Conservation (phyloP, 2,113 vertebrate species). For the Regulus satrapa region DNA sequence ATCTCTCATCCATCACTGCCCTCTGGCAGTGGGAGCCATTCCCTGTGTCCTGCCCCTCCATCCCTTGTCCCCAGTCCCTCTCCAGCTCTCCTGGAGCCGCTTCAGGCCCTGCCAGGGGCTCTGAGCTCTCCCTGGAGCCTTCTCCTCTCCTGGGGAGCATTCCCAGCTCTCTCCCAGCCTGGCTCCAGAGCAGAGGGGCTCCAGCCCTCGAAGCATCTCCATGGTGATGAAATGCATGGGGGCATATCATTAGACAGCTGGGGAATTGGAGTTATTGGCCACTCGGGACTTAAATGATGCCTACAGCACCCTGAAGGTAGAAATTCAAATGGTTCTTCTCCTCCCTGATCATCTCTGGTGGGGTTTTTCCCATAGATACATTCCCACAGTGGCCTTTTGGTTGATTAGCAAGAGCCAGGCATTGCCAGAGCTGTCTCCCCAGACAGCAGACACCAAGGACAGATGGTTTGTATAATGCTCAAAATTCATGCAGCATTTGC, state of each 20-base stretch:
- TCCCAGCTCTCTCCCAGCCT: background rate
- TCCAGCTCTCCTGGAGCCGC: background rate
- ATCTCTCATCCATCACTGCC: fast-evolving
- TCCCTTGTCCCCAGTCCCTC: fast-evolving
- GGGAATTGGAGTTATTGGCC: background rate
- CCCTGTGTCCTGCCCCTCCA: background rate
- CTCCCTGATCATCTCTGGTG: background rate
- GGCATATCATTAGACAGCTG: background rate
- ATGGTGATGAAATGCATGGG: background rate
- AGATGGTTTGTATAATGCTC: background rate
- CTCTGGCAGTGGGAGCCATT: background rate
- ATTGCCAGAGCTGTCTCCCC: background rate
- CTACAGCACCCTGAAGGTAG: background rate
- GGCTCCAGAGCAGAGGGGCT: background rate
- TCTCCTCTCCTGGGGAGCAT: fast-evolving
- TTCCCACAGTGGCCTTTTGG: background rate
- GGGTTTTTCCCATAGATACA: background rate
- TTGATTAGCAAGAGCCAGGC: background rate
- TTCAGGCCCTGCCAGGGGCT: fast-evolving
- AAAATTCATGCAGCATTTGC: background rate
- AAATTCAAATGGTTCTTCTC: background rate
- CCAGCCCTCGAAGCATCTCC: background rate
- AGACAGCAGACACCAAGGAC: background rate
- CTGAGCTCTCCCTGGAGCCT: background rate
- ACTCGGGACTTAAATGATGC: background rate